Conservation (phyloP, 2,888 invertebrate genomes). For the Chrysomela aeneicollis region DNA sequence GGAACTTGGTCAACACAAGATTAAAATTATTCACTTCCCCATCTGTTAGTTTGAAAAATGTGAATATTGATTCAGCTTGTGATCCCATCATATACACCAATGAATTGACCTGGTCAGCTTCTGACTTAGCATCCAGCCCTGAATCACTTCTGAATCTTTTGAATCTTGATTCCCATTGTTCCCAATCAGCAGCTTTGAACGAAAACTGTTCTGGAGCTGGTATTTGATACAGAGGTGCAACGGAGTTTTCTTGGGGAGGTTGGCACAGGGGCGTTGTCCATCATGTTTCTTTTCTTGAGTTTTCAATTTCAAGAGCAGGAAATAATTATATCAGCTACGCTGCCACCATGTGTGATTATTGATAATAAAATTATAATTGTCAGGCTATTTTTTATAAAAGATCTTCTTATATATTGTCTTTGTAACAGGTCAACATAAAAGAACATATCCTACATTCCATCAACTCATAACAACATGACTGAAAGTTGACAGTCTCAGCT, state of each 20-base stretch:
- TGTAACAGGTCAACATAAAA: no score
- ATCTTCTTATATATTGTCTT: no score
- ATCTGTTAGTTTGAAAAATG: slow-evolving; percentile 19
- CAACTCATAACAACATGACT: no score
- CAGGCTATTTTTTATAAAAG: no score
- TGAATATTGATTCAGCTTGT: slow-evolving; percentile 19
- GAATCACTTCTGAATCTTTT: slow-evolving; percentile 18
- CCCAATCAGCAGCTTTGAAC: slow-evolving; percentile 25
- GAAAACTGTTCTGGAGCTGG: slow-evolving; percentile 23
- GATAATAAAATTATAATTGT: not conserved
- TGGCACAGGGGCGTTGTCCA: not conserved
- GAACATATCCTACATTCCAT: no score
- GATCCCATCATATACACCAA: slow-evolving; percentile 22
- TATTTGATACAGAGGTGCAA: slow-evolving; percentile 20
- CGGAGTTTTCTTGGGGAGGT: not conserved
- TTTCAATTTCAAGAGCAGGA: not conserved
- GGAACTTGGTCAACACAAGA: slow-evolving; percentile 17
- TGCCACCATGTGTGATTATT: slow-evolving; percentile 13
- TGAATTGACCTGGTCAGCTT: slow-evolving; percentile 16
- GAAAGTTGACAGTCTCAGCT: no score
- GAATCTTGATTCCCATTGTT: slow-evolving; percentile 27
- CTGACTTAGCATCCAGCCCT: slow-evolving; percentile 16
- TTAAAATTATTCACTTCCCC: not conserved
- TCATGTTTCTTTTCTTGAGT: not conserved
- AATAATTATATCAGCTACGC: slow-evolving; percentile 4